Evolutionary conservation across 2,888 invertebrate species (phyloP).

Genomic region (Archips xylosteana): DNA sequence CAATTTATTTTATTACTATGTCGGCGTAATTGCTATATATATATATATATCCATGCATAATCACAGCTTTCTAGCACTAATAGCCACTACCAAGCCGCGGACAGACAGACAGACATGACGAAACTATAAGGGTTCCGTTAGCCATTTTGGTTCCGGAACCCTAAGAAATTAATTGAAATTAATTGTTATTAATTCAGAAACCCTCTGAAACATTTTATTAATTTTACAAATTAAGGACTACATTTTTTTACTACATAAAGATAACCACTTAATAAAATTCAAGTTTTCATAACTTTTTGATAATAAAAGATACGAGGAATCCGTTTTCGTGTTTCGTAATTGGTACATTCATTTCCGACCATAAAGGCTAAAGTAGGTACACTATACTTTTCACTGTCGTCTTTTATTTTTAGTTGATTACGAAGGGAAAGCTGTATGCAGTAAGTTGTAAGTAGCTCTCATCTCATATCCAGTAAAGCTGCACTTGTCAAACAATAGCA

Average conservation of each 20-base stretch:
- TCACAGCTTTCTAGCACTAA: no score
- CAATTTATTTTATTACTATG: no score
- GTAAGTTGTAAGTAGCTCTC: conserved; percentile 12
- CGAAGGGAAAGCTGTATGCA: conserved; percentile 28
- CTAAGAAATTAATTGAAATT: background rate
- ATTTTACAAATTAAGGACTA: background rate
- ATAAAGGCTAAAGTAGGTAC: background rate
- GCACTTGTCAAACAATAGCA: conserved; percentile 43
- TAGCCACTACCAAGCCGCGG: no score
- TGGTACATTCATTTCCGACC: background rate
- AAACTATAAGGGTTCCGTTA: no score
- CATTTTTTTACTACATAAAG: background rate
- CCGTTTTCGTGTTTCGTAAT: background rate
- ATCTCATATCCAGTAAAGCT: conserved; percentile 29
- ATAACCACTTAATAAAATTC: background rate
- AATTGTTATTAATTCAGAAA: background rate
- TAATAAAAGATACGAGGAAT: background rate
- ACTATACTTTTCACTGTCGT: conserved; percentile 11
- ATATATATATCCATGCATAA: no score
- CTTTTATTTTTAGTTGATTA: conserved; percentile 15
- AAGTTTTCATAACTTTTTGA: background rate
- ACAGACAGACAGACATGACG: no score
- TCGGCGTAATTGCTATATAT: no score
- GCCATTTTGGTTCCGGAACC: no score
- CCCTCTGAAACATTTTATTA: background rate